Base-by-base conservation (phyloP, 2,113 vertebrate genomes). In the Strigops habroptila region DNA sequence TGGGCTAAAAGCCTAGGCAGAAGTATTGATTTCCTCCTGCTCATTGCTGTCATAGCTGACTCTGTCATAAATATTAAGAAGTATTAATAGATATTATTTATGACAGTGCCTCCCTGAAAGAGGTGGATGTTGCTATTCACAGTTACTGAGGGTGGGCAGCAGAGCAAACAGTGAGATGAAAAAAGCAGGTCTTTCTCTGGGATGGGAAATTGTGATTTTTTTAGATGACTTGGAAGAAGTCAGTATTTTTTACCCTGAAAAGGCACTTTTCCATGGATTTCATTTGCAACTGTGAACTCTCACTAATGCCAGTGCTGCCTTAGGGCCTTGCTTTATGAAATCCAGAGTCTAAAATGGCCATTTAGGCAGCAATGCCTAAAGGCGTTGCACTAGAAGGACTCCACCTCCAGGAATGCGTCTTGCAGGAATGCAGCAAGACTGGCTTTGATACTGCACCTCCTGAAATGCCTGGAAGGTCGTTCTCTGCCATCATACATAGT, bases 51-150 rank as follows among this genome's bases (percentile, higher is more conserved):
- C 25, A 22, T 31, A 37, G 30, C 31, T 41, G n/a, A 64, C 60
- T 30, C 30, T 33, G 41, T 43, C 63, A 44, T 10, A 48, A 69
- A 65, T 10, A 27, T 6, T 7, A 5, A 70, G 71, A 73, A 73
- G 33, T 41, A 57, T 16, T 23, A 22, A 63, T 10, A 55, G 55
- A 13, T 60, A 18, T 15, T 23, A 10, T 39, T 88, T 21, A 21
- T 28, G 35, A 8, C 39, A n/a, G 31, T 10, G 44, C 43, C 37
- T 15, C 2, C 1, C 1, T 1, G 60, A 37, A 5, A 69, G 49
- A 79, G n/a, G 51, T 44, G 39, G n/a, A 14, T 37, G 67, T 2
- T 60, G 62, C 23, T 27, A 10, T 16, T 43, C 39, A 37, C 39
- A 55, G 19, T 37, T 21, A 15, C 13, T 25, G 39, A 59, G 31